Evolutionary conservation across 1,140 invertebrate species (phyloP), one percentile per base, ranked within the genome.

Genomic region (Caerostris extrusa): DNA sequence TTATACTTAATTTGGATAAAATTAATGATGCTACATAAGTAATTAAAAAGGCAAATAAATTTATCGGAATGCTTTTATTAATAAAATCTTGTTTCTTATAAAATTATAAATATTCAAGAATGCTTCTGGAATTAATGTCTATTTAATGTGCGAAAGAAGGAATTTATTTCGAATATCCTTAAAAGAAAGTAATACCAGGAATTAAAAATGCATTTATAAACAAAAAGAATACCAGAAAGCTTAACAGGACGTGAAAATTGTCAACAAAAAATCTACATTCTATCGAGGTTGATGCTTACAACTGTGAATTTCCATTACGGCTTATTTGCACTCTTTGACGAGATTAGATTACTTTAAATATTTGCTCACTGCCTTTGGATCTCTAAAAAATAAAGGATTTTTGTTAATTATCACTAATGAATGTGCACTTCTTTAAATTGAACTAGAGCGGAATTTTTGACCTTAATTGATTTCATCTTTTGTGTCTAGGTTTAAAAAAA

Each of bases 391-490:
- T 56, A 14, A 4, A 8, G 0, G 14, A n/a, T 83, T 83, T 77
- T 50, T 8, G 10, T 8, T 77, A 34, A 77, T 7, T 50, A 10
- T 50, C 69, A 10, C 50, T 77, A 77, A 77, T 77, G 69, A 77
- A 77, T 12, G 69, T 50, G 0, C 10, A 7, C 55, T 57, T 58
- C 56, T 83, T 56, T 57, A 57, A 83, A 56, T n/a, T 83, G 14
- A 83, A 56, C 55, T 56, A n/a, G 82, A 83, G 82, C 17, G 82
- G 82, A 83, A 83, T 83, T 7, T 7, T 5, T 83, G 82, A 83
- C 82, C 82, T 58, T 57, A 83, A 83, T 83, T 83, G 82, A 83
- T 83, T 57, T 57, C 56, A 57, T 58, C n/a, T 83, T 55, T 83
- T 58, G 53, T 57, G 56, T 83, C 82, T 7, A 83, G 55, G 5